Conservation (phyloP, 37 sponge, comb jelly and placozoan species). For the Dysidea cf. avara region DNA sequence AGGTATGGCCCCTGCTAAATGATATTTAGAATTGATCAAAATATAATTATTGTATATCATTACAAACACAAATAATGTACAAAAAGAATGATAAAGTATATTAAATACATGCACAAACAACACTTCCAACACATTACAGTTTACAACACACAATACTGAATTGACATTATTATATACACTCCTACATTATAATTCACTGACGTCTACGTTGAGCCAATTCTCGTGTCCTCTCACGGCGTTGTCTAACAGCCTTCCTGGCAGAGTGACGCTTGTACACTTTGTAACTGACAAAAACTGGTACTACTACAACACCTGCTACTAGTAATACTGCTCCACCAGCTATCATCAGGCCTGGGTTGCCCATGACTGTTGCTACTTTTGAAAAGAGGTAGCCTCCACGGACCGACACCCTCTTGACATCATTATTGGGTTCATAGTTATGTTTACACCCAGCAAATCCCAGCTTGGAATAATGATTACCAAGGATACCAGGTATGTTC, state of each 20-base stretch:
- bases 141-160: no score
- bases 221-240: background rate
- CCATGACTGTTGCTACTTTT: conserved; percentile 34
- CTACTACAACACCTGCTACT: conserved; percentile 48
- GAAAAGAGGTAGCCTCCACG: conserved; percentile 50
- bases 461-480: conserved; percentile 45
- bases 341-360: conserved; percentile 52
- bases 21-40: no score
- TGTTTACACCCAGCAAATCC: conserved; percentile 68
- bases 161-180: no score
- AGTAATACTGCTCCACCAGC: conserved; percentile 38
- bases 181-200: no score
- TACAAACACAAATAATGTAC: no score
- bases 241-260: conserved; percentile 22
- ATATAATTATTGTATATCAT: no score
- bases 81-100: no score
- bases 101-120: no score
- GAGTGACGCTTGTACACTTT: conserved; percentile 31
- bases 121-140: no score
- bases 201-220: no score
- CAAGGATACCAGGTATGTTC: conserved; percentile 26
- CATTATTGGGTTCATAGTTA: conserved; percentile 25
- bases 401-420: conserved; percentile 31
- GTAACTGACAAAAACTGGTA: conserved; percentile 61
- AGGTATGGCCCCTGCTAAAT: no score